Base-by-base conservation (phyloP, 2,888 invertebrate species). In the Sesia apiformis region DNA sequence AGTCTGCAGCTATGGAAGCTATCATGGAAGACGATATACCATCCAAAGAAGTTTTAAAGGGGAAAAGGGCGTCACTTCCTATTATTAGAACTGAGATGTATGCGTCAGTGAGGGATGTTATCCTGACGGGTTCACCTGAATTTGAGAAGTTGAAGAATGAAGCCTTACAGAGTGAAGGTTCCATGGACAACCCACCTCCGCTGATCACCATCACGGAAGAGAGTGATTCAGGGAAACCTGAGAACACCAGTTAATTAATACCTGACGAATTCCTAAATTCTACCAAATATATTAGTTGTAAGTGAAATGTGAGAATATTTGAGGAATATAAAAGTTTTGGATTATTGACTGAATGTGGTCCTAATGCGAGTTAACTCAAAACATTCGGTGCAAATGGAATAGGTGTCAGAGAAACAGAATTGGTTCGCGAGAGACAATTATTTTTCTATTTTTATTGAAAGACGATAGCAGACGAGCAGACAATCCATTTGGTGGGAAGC, bases 71-170 rank as follows among this genome's bases (percentile, higher is more conserved):
- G 1, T 89, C 89, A 1, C 67, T 90, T 49, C 90, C 90, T 1
- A 78, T 72, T 5, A 86, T 89, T 46, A 81, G 77, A 54, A 78
- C 87, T 5, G 91, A 92, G 59, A 75, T 91, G 59, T 92, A 91
- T 60, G 91, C 90, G 50, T 86, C 91, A 56, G 88, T 91, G 6
- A 90, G 90, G 61, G 91, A 91, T 51, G 87, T 80, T 7, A 86
- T 91, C 51, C 64, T 90, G 3, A 76, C 82, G 39, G 82, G 84
- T 3, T 90, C 90, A n/a, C 91, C 91, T 0, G 91, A 91, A 64
- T 92, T 92, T 66, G 92, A 92, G 68, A 88, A 90, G 60, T 71
- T 92, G 38, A 81, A 79, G 58, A 91, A 92, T 67, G 91, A 92
- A 52, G 79, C 82, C 43, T 91, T 91, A 49, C 77, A 83, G 5